Conservation (phyloP, 2,797 vertebrate genomes). For the Sebastes paucispinis region DNA sequence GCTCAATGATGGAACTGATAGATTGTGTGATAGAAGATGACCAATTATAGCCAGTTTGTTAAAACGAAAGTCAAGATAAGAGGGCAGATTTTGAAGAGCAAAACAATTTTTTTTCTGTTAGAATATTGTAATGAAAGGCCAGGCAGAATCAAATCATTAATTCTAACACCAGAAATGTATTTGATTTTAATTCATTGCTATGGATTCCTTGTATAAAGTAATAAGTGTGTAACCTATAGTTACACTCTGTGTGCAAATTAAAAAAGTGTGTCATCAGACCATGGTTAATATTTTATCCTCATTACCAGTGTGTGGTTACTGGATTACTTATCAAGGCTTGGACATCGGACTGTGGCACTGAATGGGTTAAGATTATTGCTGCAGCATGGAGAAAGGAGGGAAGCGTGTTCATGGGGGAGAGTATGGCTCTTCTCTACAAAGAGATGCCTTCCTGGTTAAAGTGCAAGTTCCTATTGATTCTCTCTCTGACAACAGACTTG, state of each 20-base stretch:
- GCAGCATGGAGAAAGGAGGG: slow-evolving; percentile 66
- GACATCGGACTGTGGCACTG: slow-evolving; percentile 27
- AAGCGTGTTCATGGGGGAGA: slow-evolving; percentile 34
- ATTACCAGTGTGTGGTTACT: not conserved
- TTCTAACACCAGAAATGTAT: not conserved
- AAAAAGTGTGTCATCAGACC: not conserved
- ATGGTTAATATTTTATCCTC: not conserved
- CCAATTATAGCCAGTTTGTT: not conserved
- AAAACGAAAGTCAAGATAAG: not conserved
- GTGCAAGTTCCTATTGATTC: slow-evolving; percentile 20
- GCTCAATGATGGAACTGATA: not conserved
- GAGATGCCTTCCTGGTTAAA: slow-evolving; percentile 38
- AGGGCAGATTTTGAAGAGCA: not conserved
- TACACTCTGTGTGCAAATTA: not conserved
- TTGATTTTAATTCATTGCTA: not conserved
- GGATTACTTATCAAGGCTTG: not conserved
- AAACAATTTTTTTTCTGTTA: not conserved
- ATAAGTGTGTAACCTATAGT: not conserved
- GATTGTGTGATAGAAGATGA: not conserved
- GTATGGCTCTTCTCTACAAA: slow-evolving; percentile 19
- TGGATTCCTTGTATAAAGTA: not conserved
- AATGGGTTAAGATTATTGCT: slow-evolving; percentile 75
- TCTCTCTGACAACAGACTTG: not conserved
- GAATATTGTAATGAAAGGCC: not conserved
- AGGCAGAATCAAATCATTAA: not conserved